Conservation (phyloP, 2,888 invertebrate species). For the Parelbella ahira region DNA sequence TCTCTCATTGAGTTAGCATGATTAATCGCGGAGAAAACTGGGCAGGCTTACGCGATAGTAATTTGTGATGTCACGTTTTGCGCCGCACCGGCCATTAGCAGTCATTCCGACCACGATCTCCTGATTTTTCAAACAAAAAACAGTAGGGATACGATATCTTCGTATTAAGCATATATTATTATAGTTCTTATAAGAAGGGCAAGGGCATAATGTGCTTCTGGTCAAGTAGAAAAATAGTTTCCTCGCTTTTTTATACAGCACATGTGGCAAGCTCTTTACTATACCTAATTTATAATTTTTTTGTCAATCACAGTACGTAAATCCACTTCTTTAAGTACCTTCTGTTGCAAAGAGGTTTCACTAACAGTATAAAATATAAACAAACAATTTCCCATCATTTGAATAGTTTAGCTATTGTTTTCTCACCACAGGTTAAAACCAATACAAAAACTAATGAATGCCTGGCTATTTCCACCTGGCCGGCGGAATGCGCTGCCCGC, state of each 20-base stretch:
- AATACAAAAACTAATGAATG: conserved; percentile 48
- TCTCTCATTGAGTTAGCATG: conserved; percentile 69
- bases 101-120: conserved; percentile 52
- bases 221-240: too few species aligned
- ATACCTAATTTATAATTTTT: too few species aligned
- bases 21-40: conserved; percentile 72
- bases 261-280: too few species aligned
- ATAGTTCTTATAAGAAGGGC: conserved; percentile 38
- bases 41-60: conserved; percentile 56
- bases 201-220: conserved; percentile 3
- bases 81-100: conserved; percentile 52
- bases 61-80: conserved; percentile 62
- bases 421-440: conserved; percentile 11
- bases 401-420: conserved; percentile 3
- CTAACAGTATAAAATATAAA: neutral
- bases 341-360: too few species aligned
- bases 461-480: conserved; percentile 58
- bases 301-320: too few species aligned
- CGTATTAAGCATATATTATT: conserved; percentile 58
- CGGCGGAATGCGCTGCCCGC: conserved; percentile 49
- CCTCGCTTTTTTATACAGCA: too few species aligned
- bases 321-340: too few species aligned
- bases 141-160: conserved; percentile 45
- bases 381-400: neutral
- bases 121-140: conserved; percentile 46